Evolutionary conservation across 1,140 invertebrate genomes (phyloP).

Genomic region (Drosophila auraria): DNA sequence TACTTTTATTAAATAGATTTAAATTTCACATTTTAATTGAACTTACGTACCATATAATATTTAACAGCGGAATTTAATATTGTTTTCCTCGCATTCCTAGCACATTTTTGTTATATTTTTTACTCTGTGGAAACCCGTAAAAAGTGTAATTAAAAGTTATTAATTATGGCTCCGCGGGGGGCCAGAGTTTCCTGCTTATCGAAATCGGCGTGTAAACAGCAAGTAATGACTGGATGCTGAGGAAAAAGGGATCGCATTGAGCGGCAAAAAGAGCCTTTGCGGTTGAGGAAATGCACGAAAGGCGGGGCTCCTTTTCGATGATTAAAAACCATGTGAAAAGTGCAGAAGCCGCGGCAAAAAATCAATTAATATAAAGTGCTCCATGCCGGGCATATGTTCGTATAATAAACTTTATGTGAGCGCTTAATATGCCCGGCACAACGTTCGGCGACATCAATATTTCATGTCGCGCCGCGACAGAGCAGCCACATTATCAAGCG

Average conservation of each 20-base stretch:
- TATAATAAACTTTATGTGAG: slow-evolving; percentile 50
- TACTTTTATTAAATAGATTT: background rate
- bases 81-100: too few species aligned
- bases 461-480: slow-evolving; percentile 60
- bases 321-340: slow-evolving; percentile 30
- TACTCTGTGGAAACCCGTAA: background rate
- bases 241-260: slow-evolving; percentile 11
- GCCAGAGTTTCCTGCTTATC: slow-evolving; percentile 20
- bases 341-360: slow-evolving; percentile 3
- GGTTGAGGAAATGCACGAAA: slow-evolving; percentile 11
- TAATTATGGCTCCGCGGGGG: slow-evolving; percentile 29
- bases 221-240: slow-evolving; percentile 24
- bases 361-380: slow-evolving; percentile 51
- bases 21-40: background rate
- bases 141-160: slow-evolving; percentile 26
- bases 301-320: slow-evolving; percentile 7
- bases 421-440: slow-evolving; percentile 42
- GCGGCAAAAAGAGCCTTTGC: slow-evolving; percentile 11
- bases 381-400: slow-evolving; percentile 25
- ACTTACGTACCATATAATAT: too few species aligned
- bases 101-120: background rate
- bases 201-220: slow-evolving; percentile 43
- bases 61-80: too few species aligned
- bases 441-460: slow-evolving; percentile 61
- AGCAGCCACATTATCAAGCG: slow-evolving; percentile 49